Evolutionary conservation across 1,140 invertebrate genomes (phyloP), one percentile per base, ranked within the genome.

Genomic region (Anoplolepis gracilipes): DNA sequence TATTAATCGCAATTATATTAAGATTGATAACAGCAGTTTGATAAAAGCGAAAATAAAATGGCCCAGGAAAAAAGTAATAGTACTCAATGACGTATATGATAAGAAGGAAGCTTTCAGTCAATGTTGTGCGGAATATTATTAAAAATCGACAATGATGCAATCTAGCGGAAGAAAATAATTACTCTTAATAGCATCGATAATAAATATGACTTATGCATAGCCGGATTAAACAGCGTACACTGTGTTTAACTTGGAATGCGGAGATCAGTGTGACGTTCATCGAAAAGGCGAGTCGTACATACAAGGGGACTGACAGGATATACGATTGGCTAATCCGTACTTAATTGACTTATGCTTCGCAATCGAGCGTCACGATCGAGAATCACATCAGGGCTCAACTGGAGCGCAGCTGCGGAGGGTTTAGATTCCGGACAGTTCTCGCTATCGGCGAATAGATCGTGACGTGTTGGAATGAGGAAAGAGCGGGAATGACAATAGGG

Each of bases 291-390:
- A n/a, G 25, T 39, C 36, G 42, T 8, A 36, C 19, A 1, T 8
- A 36, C 19, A 1, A 69, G 3, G 39, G 36, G 65, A 67, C 16
- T 4, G 33, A 33, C 22, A 42, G 28, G 36, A 39, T 70, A 72
- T 46, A 72, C 76, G 82, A 90, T 90, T 82, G 82, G 72, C 88
- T 78, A 87, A 90, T 85, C 69, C 65, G 39, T 62, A 42, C 53
- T 85, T 90, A 90, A 90, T 90, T 90, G 86, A 90, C 88, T 90
- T 90, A 87, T 90, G 88, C 42, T 67, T 69, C 55, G 76, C 30
- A 76, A 89, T 64, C 79, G 82, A 75, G 64, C 82, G 76, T 90
- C 84, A 82, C 88, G 86, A 82, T 87, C 57, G 59, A 69, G 85
- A 87, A 87, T 90, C 81, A 55, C 88, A 86, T 90, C 53, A 42